Base-by-base conservation (phyloP, 2,888 invertebrate species). In the Tachina fera region DNA sequence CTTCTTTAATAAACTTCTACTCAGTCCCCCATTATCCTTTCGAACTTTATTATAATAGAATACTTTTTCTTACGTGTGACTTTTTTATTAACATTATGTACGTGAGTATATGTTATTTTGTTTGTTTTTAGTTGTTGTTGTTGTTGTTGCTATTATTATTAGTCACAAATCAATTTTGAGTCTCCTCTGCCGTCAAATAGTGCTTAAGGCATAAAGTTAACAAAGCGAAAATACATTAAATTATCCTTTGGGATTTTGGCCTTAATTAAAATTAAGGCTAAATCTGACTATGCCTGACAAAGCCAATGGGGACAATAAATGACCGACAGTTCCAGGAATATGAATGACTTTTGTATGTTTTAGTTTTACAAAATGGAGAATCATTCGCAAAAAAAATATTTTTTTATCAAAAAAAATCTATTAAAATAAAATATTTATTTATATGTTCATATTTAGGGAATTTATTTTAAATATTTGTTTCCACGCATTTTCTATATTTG, bases 201-300 rank as follows among this genome's bases (percentile, higher is more conserved):
- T 58, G 58, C 31, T 6, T 14, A 31, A 58, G 31, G 58, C 13
- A 11, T 58, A 31, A 58, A 19, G 14, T 31, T 31, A 31, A 14
- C 58, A 58, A 56, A 19, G 58, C 5, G 31, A 31, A 31, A 58
- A 10, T 13, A 58, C 9, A 31, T 31, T 31, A 51, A 43, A 45
- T 56, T 76, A 67, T 45, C 65, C 65, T 76, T 56, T 47, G 56
- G 67, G 56, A 68, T 49, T 60, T 77, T 60, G 39, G 43, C 60
- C 77, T 68, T 77, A 77, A 77, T 77, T 60, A 77, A 22, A 41
- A 77, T 16, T 49, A 68, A 77, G 60, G 45, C 41, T 14, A 67
- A 58, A 58, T 58, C 58, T 8, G 58, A 56, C 22, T 31, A 31
- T 31, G 31, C 31, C 31, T 31, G 31, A 31, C 31, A 31, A 31